Evolutionary conservation across 2,797 vertebrate species (phyloP).

Genomic region (Pristis pectinata): DNA sequence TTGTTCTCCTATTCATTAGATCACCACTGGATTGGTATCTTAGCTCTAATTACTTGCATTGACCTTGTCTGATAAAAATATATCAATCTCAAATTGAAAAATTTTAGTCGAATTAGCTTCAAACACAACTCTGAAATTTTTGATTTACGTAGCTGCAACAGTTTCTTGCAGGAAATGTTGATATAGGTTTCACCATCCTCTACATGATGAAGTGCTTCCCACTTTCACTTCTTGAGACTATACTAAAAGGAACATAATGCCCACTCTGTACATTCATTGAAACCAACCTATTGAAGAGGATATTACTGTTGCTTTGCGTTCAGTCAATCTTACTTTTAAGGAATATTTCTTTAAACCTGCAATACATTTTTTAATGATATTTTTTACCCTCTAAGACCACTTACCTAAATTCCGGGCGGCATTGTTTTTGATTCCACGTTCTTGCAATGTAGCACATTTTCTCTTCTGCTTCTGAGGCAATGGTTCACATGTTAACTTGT

Average conservation of each 20-base stretch:
- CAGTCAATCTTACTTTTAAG: not conserved
- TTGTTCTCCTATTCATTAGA: not conserved
- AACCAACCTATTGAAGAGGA: not conserved
- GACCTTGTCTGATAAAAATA: not conserved
- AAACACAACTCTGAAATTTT: not conserved
- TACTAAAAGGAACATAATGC: not conserved
- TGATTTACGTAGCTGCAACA: not conserved
- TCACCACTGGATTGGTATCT: not conserved
- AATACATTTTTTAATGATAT: not conserved
- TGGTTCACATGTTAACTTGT: not conserved
- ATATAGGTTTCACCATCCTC: not conserved
- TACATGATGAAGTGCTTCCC: not conserved
- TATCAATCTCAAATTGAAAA: not conserved
- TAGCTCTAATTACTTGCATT: not conserved
- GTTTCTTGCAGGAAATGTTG: not conserved
- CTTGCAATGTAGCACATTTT: not conserved
- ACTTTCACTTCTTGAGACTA: not conserved
- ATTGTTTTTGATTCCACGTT: not conserved
- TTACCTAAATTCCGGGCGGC: not conserved
- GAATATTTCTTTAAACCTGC: not conserved
- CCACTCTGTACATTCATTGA: not conserved
- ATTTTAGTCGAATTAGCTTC: no score
- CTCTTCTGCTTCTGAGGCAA: slow-evolving; percentile 28
- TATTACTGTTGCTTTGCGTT: not conserved
- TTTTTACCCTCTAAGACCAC: not conserved